These are phyloP conservation scores for Arremon brunneinucha DNA, from an alignment of 2,797 vertebrate genomes.

Conservation along the genomic window DNA sequence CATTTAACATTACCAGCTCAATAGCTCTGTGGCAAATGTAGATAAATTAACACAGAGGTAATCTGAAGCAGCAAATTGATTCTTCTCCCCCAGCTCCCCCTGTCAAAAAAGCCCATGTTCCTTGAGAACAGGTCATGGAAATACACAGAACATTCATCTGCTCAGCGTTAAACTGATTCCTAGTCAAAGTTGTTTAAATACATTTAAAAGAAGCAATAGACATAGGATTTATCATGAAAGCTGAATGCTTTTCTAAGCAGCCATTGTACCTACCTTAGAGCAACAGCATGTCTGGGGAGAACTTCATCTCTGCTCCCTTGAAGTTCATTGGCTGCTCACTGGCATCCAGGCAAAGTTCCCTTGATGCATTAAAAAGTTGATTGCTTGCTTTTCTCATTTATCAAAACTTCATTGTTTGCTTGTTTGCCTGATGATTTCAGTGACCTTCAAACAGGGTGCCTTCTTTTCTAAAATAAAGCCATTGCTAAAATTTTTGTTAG, in stretches of 20 bases:
- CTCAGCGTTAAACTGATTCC: neutral
- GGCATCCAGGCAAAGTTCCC: neutral
- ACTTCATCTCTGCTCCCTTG: neutral
- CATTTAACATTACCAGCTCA: neutral
- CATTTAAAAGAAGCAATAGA: neutral
- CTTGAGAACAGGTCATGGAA: too few species aligned
- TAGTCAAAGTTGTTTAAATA: neutral
- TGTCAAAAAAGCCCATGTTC: neutral
- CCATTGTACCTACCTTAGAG: neutral
- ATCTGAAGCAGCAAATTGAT: neutral
- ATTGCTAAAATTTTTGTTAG: neutral
- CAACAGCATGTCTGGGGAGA: neutral
- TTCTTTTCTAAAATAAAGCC: neutral
- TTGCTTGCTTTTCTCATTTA: neutral
- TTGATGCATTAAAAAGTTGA: neutral
- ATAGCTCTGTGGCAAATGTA: neutral
- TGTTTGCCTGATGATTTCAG: accelerated
- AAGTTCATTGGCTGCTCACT: neutral
- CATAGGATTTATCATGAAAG: neutral
- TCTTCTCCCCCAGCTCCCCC: accelerated
- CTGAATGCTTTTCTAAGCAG: neutral
- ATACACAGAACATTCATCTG: neutral
- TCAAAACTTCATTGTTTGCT: neutral
- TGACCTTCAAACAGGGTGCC: neutral
- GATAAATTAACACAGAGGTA: neutral